Evolutionary conservation across 2,797 vertebrate species (phyloP), one percentile per base, ranked within the genome.

Genomic region (Melanotaenia maccullochi): DNA sequence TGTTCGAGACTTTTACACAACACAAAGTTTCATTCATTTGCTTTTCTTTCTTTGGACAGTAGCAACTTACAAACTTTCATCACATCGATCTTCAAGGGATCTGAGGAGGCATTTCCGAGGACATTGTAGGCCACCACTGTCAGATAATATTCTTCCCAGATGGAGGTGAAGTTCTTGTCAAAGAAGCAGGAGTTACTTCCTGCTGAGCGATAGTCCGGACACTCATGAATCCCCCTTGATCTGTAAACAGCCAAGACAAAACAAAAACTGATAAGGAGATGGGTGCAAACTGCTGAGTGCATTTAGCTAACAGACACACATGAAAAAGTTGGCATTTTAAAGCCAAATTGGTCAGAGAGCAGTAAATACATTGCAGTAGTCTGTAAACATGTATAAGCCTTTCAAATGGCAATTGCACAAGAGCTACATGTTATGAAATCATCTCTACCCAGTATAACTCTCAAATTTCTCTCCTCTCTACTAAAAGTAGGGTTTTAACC

Each of bases 131-230:
- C 97, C 33, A 89, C 93, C 66, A 98, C 92, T 1, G 82, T 95
- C 82, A 98, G 92, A 86, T 88, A 76, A 55, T 98, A 99, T 11
- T 92, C 83, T 9, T 93, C 92, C 96, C 96, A 96, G 56, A 96
- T 89, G 61, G 92, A 95, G 4, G 96, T 97, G 78, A 95, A 85
- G 6, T 76, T 87, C 92, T 94, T 96, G 88, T 93, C 84, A 78
- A 99, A 99, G 91, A 95, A 96, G 64, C 97, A 99, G 68, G 96
- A 95, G 91, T 96, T 95, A 25, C 87, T 93, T 16, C 97, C 97
- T 3, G 93, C 92, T 0, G 94, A 95, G 73, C 2, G 51, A 86
- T 99, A 98, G 87, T 99, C 97, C 0, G 96, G 96, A 90, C 97
- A 99, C 85, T 97, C 96, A 5, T 76, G 79, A 3, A 52, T 79